A percentile compares a stretch with the other conserved stretches of the same genome.
Evolutionary conservation across 2,888 invertebrate species (phyloP).

Genomic region (Scaptomyza caliginosa): DNA sequence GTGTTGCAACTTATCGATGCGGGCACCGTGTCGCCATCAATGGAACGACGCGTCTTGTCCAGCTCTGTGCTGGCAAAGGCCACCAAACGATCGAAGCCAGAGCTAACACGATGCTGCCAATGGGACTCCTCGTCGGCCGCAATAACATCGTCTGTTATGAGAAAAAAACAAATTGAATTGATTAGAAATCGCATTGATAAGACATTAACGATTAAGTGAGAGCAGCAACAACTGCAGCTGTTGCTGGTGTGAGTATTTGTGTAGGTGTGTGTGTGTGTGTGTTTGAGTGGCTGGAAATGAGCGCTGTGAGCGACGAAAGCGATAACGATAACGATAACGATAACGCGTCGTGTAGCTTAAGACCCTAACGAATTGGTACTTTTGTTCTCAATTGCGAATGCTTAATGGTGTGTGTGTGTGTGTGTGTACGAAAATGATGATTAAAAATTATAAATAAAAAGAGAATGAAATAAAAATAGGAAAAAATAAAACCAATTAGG

Average conservation of each 20-base stretch:
- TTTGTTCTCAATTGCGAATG: slow-evolving; percentile 28
- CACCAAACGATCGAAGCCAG: slow-evolving; percentile 96
- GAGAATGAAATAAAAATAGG: slow-evolving; percentile 45
- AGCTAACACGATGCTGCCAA: slow-evolving; percentile 97
- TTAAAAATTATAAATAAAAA: slow-evolving; percentile 40
- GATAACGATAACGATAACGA: slow-evolving; percentile 25
- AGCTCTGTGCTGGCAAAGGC: slow-evolving; percentile 96
- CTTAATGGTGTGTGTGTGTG: slow-evolving; percentile 12
- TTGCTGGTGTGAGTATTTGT: slow-evolving; percentile 17
- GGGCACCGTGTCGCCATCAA: slow-evolving; percentile 87
- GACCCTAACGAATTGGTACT: slow-evolving; percentile 26
- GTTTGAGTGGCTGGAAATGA: neutral
- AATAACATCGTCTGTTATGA: slow-evolving; percentile 82
- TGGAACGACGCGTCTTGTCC: slow-evolving; percentile 92
- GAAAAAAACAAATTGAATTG: slow-evolving; percentile 6
- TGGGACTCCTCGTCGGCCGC: slow-evolving; percentile 92
- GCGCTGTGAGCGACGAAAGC: neutral
- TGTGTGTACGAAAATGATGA: slow-evolving; percentile 42
- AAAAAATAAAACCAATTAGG: slow-evolving; percentile 76
- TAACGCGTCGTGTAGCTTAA: slow-evolving; percentile 17
- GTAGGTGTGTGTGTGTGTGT: slow-evolving; percentile 16
- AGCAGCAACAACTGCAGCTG: slow-evolving; percentile 17
- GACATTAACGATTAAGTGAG: slow-evolving; percentile 3
- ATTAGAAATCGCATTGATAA: slow-evolving; percentile 16
- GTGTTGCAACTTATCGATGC: slow-evolving; percentile 89